Evolutionary conservation across 2,113 vertebrate species (phyloP).

Genomic region (Bubo bubo): DNA sequence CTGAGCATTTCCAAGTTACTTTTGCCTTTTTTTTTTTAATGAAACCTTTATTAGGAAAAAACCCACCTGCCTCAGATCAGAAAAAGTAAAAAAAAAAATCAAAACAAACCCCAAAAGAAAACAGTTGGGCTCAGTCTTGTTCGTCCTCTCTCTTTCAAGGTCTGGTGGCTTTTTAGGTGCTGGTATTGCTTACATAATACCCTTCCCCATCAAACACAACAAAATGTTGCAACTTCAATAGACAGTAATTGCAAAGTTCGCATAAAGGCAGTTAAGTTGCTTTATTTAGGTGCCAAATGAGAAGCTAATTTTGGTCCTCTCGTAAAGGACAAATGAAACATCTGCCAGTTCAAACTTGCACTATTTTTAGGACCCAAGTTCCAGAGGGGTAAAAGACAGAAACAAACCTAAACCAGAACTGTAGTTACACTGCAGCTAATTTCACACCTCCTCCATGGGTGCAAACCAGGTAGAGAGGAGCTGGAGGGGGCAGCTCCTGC

Average conservation of each 20-base stretch:
- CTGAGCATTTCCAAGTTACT: slow-evolving; percentile 16
- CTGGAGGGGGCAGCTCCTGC: not conserved
- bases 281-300: slow-evolving; percentile 79
- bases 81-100: not conserved
- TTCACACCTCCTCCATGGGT: not conserved
- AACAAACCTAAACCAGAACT: not conserved
- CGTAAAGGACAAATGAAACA: slow-evolving; percentile 75
- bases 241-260: slow-evolving; percentile 64
- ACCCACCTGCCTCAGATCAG: not conserved
- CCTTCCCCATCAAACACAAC: slow-evolving; percentile 11
- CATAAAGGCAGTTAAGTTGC: slow-evolving; percentile 64
- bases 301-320: slow-evolving; percentile 77
- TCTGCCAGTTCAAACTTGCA: slow-evolving; percentile 73
- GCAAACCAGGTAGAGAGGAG: not conserved
- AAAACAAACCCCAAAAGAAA: not conserved
- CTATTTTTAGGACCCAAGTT: slow-evolving; percentile 74
- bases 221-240: slow-evolving; percentile 40
- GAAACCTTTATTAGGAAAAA: not conserved
- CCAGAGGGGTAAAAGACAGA: slow-evolving; percentile 40
- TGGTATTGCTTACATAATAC: not conserved
- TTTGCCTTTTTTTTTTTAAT: not conserved
- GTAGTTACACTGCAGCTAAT: not conserved
- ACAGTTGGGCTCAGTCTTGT: not conserved
- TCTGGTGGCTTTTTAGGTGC: slow-evolving; percentile 14
- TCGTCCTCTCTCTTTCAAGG: not conserved